Conservation (phyloP, 2,113 vertebrate species). For the Strix aluco region DNA sequence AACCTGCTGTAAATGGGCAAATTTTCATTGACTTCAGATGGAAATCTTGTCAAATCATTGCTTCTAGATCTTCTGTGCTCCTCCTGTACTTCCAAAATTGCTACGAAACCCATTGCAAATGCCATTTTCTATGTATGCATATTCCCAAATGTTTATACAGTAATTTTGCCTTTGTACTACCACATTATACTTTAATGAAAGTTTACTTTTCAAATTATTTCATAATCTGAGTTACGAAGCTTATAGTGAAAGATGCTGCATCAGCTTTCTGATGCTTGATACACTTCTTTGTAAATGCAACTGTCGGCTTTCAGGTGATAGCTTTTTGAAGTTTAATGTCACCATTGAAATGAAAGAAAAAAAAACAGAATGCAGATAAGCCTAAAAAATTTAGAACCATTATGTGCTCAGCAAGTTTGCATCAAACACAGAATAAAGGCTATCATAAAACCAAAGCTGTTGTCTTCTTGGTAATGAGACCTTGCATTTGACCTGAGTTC, state of each 20-base stretch:
- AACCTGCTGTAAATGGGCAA: background rate
- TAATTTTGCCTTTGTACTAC: background rate
- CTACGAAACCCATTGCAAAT: background rate
- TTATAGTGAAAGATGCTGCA: conserved; percentile 11
- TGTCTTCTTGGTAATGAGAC: conserved; percentile 24
- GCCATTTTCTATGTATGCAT: background rate
- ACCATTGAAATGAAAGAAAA: background rate
- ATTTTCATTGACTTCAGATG: background rate
- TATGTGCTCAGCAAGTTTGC: conserved; percentile 6
- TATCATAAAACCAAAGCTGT: conserved; percentile 4
- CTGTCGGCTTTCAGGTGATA: conserved; percentile 21
- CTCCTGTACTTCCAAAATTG: background rate
- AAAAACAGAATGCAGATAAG: background rate
- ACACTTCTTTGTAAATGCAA: background rate
- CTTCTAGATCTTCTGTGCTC: background rate
- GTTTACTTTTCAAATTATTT: conserved; percentile 26
- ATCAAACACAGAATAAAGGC: background rate
- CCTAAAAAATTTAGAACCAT: background rate
- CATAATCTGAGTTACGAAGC: background rate
- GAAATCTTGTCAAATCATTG: background rate
- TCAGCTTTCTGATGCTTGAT: conserved; percentile 13
- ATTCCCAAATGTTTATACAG: background rate
- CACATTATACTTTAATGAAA: conserved; percentile 9
- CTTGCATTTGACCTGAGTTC: conserved; percentile 16
- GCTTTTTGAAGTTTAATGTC: conserved; percentile 8